phyloP scores from a whole-genome alignment of 2,113 vertebrate genomes.

The Ancistrus triradiatus region DNA sequence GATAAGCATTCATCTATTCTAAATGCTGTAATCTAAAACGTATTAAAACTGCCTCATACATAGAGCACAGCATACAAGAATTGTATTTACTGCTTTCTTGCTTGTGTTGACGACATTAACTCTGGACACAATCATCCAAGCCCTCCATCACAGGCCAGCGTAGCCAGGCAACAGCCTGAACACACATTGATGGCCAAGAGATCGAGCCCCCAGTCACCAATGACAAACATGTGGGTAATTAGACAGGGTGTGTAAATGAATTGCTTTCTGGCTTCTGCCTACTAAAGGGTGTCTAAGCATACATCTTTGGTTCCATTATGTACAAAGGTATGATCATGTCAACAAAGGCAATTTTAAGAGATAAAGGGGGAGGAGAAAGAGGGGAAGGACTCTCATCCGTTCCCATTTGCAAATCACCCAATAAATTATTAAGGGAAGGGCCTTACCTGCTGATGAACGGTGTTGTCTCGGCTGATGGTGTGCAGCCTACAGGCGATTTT shows the following conservation, averaged over 20 bases:
- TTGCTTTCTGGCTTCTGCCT: not conserved
- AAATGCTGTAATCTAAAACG: too few relatives aligned
- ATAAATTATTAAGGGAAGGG: not conserved
- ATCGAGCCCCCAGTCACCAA: conserved; percentile 4
- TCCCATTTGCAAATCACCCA: not conserved
- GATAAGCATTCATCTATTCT: too few relatives aligned
- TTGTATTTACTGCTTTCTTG: conserved; percentile 37
- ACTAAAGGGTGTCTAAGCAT: too few relatives aligned
- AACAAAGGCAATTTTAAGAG: too few relatives aligned
- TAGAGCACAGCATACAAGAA: conserved; percentile 17
- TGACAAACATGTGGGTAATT: conserved; percentile 25
- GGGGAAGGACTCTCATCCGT: not conserved
- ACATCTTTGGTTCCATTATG: too few relatives aligned
- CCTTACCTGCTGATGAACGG: conserved; percentile 16
- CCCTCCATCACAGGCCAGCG: conserved; percentile 10
- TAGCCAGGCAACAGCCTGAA: conserved; percentile 36
- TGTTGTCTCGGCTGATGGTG: not conserved
- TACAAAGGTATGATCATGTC: too few relatives aligned
- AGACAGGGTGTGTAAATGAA: conserved; percentile 13
- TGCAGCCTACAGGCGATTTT: not conserved
- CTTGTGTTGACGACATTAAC: conserved; percentile 30
- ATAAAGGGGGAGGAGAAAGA: not conserved
- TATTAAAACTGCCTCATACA: not conserved
- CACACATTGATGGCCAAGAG: conserved; percentile 16
- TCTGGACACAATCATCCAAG: conserved; percentile 24